phyloP scores from a whole-genome alignment of 2,113 vertebrate genomes.

The human region GRCh38 chr3:165197501-165198000 shows the following conservation, averaged over 20 bases:
- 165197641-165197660: not conserved
- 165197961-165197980: not conserved
- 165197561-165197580: slow-evolving; percentile 50
- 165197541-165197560: slow-evolving; percentile 70
- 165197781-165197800: slow-evolving; percentile 48
- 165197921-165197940: not conserved
- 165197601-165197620: not conserved
- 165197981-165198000: not conserved
- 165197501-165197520: slow-evolving; percentile 58
- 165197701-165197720: not conserved
- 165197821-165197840: not conserved
- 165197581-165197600: slow-evolving; percentile 28
- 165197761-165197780: slow-evolving; percentile 30
- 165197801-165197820: not conserved
- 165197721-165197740: not conserved
- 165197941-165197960: not conserved
- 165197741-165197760: not conserved
- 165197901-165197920: not conserved
- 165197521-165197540: slow-evolving; percentile 51
- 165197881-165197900: not conserved
- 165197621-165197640: not conserved
- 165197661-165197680: not conserved
- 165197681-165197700: slow-evolving; percentile 1
- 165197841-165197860: not conserved
- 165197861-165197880: not conserved